Evolutionary conservation across 1,140 invertebrate species (phyloP).

Genomic region (Drosophila tsacasi): DNA sequence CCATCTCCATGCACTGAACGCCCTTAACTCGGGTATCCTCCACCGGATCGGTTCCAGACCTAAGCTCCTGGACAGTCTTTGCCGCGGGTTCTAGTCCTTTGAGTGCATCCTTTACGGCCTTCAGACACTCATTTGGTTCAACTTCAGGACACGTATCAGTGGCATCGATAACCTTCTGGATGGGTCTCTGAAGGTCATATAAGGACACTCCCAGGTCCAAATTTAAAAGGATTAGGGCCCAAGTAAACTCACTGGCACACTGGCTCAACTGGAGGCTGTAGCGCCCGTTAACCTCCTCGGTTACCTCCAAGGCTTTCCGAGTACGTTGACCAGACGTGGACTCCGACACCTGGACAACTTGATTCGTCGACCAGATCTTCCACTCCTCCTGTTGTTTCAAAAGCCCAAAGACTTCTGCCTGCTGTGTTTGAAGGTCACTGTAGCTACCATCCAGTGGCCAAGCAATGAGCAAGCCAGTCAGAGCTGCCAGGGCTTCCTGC

Average conservation of each 20-base stretch:
- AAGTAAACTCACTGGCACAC: not conserved
- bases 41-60: not conserved
- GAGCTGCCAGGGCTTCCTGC: conserved; percentile 9
- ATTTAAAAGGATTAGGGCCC: not conserved
- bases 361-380: conserved; percentile 2
- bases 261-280: not conserved
- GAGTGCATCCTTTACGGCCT: not conserved
- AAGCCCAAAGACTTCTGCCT: not conserved
- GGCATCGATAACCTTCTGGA: not conserved
- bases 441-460: not conserved
- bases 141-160: not conserved
- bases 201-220: conserved; percentile 1
- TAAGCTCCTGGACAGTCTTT: not conserved
- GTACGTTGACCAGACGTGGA: not conserved
- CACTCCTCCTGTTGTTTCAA: conserved; percentile 11
- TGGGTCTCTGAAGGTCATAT: not conserved
- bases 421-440: not conserved
- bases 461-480: not conserved
- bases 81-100: not conserved
- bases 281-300: not conserved
- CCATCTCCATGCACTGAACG: not conserved
- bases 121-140: not conserved
- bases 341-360: not conserved
- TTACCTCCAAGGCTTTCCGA: not conserved
- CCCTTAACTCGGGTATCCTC: not conserved